A percentile compares a stretch with the other conserved stretches of the same genome.
Conservation (phyloP, 2,888 invertebrate genomes). For the Agriopis marginaria region DNA sequence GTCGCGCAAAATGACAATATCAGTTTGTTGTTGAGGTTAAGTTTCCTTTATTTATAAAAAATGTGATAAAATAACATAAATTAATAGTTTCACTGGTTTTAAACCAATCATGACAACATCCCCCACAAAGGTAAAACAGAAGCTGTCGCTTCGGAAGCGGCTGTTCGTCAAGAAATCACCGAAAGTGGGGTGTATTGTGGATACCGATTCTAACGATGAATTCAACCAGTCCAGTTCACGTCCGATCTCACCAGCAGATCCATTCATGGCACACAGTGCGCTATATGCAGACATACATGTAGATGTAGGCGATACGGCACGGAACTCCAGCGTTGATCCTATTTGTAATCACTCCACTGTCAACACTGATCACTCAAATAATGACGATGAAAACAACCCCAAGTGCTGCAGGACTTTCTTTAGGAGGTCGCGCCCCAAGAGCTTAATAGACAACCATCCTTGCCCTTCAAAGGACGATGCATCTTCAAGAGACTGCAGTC, state of each 20-base stretch:
- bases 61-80: conserved; percentile 83
- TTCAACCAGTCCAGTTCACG: conserved; percentile 74
- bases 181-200: conserved; percentile 83
- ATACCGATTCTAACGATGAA: conserved; percentile 81
- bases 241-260: conserved; percentile 82
- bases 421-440: conserved; percentile 77
- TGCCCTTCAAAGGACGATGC: conserved; percentile 60
- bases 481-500: conserved; percentile 71
- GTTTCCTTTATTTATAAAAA: conserved; percentile 78
- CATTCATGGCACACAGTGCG: conserved; percentile 79
- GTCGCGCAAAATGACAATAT: conserved; percentile 61
- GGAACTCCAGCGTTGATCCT: conserved; percentile 59
- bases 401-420: conserved; percentile 81
- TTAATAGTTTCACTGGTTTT: conserved; percentile 67
- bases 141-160: conserved; percentile 80
- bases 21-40: conserved; percentile 68
- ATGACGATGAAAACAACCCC: conserved; percentile 71
- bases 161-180: conserved; percentile 83
- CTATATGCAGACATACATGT: conserved; percentile 62
- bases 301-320: conserved; percentile 59
- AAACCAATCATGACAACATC: conserved; percentile 82
- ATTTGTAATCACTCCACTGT: conserved; percentile 60
- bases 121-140: conserved; percentile 80
- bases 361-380: conserved; percentile 55
- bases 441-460: conserved; percentile 69